Percentiles rank a stretch among this genome's conserved stretches.
phyloP scores from a whole-genome alignment of 2,888 invertebrate genomes.

The Euproctis similis region DNA sequence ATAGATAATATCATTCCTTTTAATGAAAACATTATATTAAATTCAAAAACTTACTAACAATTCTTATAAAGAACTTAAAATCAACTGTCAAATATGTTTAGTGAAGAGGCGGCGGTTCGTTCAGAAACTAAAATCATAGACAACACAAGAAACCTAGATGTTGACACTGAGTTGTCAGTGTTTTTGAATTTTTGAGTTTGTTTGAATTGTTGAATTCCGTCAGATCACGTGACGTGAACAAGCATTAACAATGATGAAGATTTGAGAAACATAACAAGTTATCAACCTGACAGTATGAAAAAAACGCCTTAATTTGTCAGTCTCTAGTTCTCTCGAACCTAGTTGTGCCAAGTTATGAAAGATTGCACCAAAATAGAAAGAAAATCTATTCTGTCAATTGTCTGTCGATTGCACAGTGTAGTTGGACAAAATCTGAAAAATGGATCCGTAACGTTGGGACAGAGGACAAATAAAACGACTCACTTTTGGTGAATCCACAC shows the following conservation, averaged over 20 bases:
- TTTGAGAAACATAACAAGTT: no score
- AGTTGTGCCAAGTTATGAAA: slow-evolving; percentile 51
- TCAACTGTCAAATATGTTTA: slow-evolving; percentile 5
- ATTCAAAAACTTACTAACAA: no score
- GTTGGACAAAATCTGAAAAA: slow-evolving; percentile 44
- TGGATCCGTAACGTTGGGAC: slow-evolving; percentile 25
- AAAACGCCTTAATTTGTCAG: slow-evolving; percentile 32
- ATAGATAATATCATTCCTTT: no score
- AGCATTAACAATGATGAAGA: no score
- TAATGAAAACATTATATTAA: no score
- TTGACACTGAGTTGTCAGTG: no score
- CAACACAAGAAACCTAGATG: slow-evolving; percentile 10
- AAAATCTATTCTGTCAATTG: slow-evolving; percentile 44
- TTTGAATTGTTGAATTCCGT: no score
- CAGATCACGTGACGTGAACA: no score
- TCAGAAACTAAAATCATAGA: slow-evolving; percentile 9
- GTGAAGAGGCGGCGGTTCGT: slow-evolving; percentile 10
- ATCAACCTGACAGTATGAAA: slow-evolving; percentile 22
- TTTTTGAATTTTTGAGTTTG: no score
- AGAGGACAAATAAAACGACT: slow-evolving; percentile 23
- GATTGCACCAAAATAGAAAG: slow-evolving; percentile 39
- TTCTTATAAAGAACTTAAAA: no score
- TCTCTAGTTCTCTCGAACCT: no score
- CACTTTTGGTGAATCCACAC: no score
- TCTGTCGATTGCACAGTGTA: slow-evolving; percentile 28